phyloP scores from a whole-genome alignment of 2,888 invertebrate genomes.

The Heliconius aoede region DNA sequence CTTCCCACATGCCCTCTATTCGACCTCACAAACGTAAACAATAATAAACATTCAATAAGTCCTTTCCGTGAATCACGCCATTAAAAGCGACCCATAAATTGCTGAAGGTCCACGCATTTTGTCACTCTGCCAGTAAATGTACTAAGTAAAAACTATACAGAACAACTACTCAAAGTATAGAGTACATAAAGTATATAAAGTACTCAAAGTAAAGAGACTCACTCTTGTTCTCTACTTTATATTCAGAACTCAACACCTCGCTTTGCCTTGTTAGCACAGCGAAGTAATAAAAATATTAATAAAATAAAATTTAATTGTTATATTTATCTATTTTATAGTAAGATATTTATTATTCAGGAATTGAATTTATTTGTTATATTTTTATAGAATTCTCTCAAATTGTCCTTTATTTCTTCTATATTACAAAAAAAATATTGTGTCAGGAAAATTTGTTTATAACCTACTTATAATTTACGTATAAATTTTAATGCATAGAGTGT shows the following conservation, averaged over 20 bases:
- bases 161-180: slow-evolving; percentile 5
- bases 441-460: background rate
- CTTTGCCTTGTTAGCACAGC: no score
- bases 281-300: no score
- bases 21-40: slow-evolving; percentile 41
- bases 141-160: slow-evolving; percentile 35
- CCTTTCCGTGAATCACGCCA: slow-evolving; percentile 47
- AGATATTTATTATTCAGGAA: no score
- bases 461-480: background rate
- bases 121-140: slow-evolving; percentile 55
- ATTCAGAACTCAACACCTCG: no score
- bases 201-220: background rate
- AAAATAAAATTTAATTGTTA: no score
- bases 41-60: slow-evolving; percentile 45
- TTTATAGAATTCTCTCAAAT: no score
- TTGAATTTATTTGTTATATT: no score
- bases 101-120: slow-evolving; percentile 51
- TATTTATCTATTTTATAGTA: no score
- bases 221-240: no score
- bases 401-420: no score
- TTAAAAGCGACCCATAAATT: slow-evolving; percentile 50
- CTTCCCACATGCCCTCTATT: slow-evolving; percentile 32
- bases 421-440: no score
- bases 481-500: background rate
- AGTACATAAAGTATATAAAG: no score